These are phyloP conservation scores for Sinocyclocheilus maitianheensis DNA, from an alignment of 2,113 vertebrate genomes.

Conservation along the genomic window DNA sequence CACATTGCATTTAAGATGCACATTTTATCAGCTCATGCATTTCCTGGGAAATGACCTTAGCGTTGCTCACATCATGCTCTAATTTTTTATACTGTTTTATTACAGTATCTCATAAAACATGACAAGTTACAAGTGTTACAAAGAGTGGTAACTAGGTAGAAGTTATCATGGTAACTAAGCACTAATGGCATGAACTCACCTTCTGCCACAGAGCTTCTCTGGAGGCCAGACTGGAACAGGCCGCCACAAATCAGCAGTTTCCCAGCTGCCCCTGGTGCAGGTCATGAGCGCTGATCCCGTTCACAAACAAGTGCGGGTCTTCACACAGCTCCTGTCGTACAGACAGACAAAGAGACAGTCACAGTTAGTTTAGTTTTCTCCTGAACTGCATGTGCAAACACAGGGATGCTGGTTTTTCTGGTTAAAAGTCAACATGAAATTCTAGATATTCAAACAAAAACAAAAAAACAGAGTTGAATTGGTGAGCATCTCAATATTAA, in stretches of 20 bases:
- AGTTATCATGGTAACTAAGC: neutral
- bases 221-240: constrained; percentile 74
- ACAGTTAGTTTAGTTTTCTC: neutral
- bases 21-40: neutral
- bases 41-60: neutral
- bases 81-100: neutral
- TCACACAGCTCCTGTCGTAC: constrained; percentile 65
- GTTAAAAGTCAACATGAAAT: neutral
- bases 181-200: constrained; percentile 53
- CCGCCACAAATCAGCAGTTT: constrained; percentile 77
- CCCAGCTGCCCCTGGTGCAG: constrained; percentile 74
- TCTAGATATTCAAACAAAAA: neutral
- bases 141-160: neutral
- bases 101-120: neutral
- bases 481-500: neutral
- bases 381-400: neutral
- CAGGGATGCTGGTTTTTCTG: neutral
- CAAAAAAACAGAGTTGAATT: neutral
- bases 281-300: constrained; percentile 75
- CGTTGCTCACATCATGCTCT: neutral
- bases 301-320: constrained; percentile 71
- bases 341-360: neutral
- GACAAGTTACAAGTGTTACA: neutral
- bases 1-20: neutral
- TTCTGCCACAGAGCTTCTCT: constrained; percentile 73